phyloP scores from a whole-genome alignment of 2,888 invertebrate species.

The Mechanitis mazaeus region DNA sequence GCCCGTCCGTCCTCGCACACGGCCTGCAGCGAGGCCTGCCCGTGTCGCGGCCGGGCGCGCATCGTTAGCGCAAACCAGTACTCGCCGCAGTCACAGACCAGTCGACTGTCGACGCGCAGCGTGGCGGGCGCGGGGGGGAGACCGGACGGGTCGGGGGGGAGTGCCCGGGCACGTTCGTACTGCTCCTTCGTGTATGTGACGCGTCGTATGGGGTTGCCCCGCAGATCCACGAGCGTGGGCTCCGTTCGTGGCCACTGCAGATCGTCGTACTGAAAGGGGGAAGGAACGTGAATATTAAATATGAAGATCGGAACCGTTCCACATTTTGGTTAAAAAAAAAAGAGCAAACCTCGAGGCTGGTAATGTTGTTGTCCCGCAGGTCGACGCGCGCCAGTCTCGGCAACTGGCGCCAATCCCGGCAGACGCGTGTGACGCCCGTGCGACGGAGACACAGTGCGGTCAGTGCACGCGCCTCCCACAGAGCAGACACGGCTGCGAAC shows the following conservation, averaged over 20 bases:
- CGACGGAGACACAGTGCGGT: constrained; percentile 20
- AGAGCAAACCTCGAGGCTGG: constrained; percentile 25
- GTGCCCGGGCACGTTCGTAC: constrained; percentile 22
- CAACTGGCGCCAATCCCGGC: constrained; percentile 31
- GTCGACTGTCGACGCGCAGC: constrained; percentile 21
- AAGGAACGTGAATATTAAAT: neutral
- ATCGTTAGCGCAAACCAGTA: constrained; percentile 36
- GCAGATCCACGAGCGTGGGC: constrained; percentile 27
- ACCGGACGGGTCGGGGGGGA: constrained; percentile 1
- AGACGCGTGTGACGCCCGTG: constrained; percentile 25
- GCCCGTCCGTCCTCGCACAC: constrained; percentile 19
- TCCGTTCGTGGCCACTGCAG: constrained; percentile 24
- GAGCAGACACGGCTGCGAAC: constrained; percentile 26
- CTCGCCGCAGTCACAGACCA: constrained; percentile 36
- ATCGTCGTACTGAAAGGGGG: constrained; percentile 22
- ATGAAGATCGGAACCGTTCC: neutral
- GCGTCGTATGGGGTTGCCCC: constrained; percentile 26
- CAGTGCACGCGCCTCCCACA: constrained; percentile 24
- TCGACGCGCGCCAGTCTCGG: constrained; percentile 3
- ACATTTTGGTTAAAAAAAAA: neutral
- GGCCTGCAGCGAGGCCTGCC: constrained; percentile 12
- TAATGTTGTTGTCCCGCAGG: constrained; percentile 29
- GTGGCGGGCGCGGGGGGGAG: constrained; percentile 3
- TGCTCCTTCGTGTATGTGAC: constrained; percentile 23
- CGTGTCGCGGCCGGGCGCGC: constrained; percentile 27